Percentiles rank a stretch among this genome's conserved stretches.
These are phyloP conservation scores for Agrypnia vestita DNA, from an alignment of 1,140 invertebrate species.

Conservation along the genomic window DNA sequence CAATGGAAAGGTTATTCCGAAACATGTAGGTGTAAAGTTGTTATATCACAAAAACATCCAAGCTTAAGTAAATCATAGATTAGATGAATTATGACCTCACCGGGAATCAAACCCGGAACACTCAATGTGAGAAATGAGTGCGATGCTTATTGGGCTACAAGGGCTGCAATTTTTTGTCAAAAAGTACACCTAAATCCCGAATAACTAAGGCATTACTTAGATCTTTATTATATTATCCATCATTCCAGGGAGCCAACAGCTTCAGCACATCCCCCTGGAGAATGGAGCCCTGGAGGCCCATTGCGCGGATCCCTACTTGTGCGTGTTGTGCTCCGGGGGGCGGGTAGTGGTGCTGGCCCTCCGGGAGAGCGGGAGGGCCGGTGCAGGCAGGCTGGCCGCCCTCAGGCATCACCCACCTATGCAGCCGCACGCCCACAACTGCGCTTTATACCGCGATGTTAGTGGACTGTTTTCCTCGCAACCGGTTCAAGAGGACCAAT, in stretches of 20 bases:
- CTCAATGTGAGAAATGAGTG: no score
- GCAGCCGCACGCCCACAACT: slow-evolving; percentile 63
- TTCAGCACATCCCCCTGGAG: slow-evolving; percentile 93
- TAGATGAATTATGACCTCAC: no score
- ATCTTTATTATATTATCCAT: neutral
- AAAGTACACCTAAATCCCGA: no score
- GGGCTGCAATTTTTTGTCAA: no score
- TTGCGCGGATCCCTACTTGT: slow-evolving; percentile 92
- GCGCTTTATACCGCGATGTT: slow-evolving; percentile 83
- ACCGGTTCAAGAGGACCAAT: slow-evolving; percentile 59
- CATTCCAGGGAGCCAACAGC: slow-evolving; percentile 79
- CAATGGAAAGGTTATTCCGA: no score
- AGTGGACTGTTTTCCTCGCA: slow-evolving; percentile 88
- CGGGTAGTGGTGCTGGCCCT: slow-evolving; percentile 89
- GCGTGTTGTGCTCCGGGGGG: slow-evolving; percentile 84
- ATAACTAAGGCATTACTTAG: no score
- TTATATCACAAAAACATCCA: no score
- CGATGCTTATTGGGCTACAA: no score
- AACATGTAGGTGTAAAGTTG: no score
- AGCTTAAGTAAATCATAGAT: no score
- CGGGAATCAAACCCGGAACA: no score
- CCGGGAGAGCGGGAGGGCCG: slow-evolving; percentile 71
- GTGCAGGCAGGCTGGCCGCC: slow-evolving; percentile 66
- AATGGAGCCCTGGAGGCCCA: slow-evolving; percentile 89
- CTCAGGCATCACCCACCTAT: slow-evolving; percentile 66